phyloP scores from a whole-genome alignment of 2,797 vertebrate genomes.

The Sphenopsis melanotis region DNA sequence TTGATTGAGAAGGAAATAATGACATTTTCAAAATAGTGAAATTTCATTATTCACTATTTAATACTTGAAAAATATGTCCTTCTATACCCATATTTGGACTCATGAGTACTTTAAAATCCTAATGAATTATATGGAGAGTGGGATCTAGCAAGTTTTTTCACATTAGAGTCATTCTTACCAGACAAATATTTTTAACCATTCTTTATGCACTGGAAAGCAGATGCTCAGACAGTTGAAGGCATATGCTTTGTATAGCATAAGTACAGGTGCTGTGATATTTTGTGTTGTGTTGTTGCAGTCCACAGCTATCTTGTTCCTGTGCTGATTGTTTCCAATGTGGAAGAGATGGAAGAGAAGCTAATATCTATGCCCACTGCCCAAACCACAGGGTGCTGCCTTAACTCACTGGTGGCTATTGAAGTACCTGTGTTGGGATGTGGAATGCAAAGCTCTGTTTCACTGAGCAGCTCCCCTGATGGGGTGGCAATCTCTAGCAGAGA shows the following conservation, averaged over 20 bases:
- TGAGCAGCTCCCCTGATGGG: background rate
- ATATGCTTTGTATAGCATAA: background rate
- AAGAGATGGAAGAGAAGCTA: background rate
- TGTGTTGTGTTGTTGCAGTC: background rate
- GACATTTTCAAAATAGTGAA: background rate
- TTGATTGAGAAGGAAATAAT: slow-evolving; percentile 6
- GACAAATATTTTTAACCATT: background rate
- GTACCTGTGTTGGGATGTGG: background rate
- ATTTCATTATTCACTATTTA: background rate
- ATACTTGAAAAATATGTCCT: background rate
- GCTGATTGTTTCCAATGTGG: background rate
- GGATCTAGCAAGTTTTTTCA: background rate
- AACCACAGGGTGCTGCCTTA: background rate
- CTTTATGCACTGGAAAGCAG: background rate
- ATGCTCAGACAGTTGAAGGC: background rate
- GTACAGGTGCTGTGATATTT: background rate
- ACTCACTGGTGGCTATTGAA: background rate
- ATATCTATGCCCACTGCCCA: background rate
- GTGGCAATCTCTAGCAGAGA: background rate
- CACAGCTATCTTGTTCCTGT: background rate
- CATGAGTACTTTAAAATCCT: background rate
- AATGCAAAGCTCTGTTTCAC: background rate
- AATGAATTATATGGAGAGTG: background rate
- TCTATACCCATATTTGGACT: background rate
- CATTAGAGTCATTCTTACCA: background rate